Percentiles rank a stretch among this genome's conserved stretches.
These are phyloP conservation scores for Eupithecia inturbata DNA, from an alignment of 2,888 invertebrate genomes.

Conservation along the genomic window DNA sequence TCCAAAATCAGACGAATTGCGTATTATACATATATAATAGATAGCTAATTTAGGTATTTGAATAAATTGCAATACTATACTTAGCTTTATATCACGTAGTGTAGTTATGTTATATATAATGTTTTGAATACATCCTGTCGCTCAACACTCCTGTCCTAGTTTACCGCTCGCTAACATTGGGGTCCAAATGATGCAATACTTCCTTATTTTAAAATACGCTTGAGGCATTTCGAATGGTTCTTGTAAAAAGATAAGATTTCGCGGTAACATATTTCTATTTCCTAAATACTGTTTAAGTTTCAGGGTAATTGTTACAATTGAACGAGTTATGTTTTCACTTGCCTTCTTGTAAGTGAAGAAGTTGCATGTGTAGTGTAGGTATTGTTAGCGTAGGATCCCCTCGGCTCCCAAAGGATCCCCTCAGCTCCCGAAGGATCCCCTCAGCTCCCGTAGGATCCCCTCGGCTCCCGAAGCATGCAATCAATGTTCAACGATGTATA, in stretches of 20 bases:
- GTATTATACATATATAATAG: conserved; percentile 13
- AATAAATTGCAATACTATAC: conserved; percentile 31
- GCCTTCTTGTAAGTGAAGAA: no score
- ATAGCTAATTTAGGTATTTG: conserved; percentile 26
- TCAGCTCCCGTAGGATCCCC: no score
- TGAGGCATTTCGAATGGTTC: no score
- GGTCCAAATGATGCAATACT: conserved; percentile 29
- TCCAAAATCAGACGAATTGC: conserved; percentile 5
- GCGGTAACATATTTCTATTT: not conserved
- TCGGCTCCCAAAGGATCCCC: no score
- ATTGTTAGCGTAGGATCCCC: no score
- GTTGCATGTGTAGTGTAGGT: no score
- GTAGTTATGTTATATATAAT: conserved; percentile 22
- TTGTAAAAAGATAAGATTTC: not conserved
- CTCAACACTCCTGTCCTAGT: conserved; percentile 15
- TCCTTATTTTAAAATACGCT: not conserved
- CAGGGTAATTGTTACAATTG: not conserved
- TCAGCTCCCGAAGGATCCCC: no score
- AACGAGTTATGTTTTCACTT: no score
- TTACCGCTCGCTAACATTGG: conserved; percentile 19
- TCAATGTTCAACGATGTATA: not conserved
- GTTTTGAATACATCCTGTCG: conserved; percentile 10
- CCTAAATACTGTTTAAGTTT: not conserved
- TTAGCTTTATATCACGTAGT: conserved; percentile 27
- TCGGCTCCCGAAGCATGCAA: not conserved